Evolutionary conservation across 2,797 vertebrate species (phyloP), one percentile per base, ranked within the genome.

Genomic region (Phoeniculus purpureus): DNA sequence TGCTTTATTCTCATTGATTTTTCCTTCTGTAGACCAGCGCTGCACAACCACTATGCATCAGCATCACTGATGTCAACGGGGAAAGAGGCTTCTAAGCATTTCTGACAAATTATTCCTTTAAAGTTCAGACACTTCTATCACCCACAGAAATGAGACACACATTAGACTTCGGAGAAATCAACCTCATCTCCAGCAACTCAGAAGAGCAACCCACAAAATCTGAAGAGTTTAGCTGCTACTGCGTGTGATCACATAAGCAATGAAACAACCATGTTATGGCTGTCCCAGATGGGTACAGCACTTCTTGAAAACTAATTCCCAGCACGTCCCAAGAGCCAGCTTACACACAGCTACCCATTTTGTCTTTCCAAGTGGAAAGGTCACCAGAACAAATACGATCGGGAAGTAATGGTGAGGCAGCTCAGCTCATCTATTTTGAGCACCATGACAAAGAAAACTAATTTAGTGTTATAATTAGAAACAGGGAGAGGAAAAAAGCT

Each of bases 291-390:
- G 85, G 77, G 78, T 48, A 78, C 60, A 62, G 85, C 85, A 70
- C 52, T 71, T 89, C 92, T 94, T 88, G 66, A 90, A 94, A 96
- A 92, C 72, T 70, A 81, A 89, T 91, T 93, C 87, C 70, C 58
- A 59, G 66, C 76, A n/a, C 37, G 62, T 93, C 93, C 88, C 95
- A 85, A 90, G 66, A 87, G 95, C 84, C 93, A 74, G 50, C 65
- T 85, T 84, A 91, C 76, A 95, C 70, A 52, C 64, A 91, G 89
- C 51, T 88, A 89, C 84, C 76, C 81, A 72, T 58, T 94, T 81
- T 87, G 79, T 52, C 91, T 85, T 91, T 72, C 59, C 78, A 92
- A 93, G 82, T 43, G 51, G 95, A 97, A 96, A 96, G 94, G 91
- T 95, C 95, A 96, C 90, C 26, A 96, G 82, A 89, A 90, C 65